Evolutionary conservation across 2,113 vertebrate genomes (phyloP).

Genomic region (Oostethus manadensis): DNA sequence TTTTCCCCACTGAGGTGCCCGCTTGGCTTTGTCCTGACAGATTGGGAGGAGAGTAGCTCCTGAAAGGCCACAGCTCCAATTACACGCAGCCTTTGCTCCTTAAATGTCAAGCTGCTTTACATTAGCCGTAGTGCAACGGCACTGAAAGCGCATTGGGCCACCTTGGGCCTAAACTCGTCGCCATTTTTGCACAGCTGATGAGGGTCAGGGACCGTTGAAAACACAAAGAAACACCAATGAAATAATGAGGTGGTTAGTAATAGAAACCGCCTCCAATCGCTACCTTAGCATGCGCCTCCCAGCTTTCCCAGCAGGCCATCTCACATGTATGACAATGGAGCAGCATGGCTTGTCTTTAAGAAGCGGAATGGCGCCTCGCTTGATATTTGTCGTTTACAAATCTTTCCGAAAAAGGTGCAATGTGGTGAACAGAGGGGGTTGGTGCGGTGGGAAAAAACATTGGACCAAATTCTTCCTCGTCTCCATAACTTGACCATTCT

Average conservation of each 20-base stretch:
- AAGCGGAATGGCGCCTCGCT: too few relatives aligned
- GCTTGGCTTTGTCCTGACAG: conserved; percentile 50
- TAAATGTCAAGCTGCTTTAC: conserved; percentile 74
- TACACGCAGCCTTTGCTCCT: conserved; percentile 55
- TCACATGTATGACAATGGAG: too few relatives aligned
- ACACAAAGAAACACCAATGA: neutral
- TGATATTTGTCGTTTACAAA: too few relatives aligned
- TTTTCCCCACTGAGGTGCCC: conserved; percentile 36
- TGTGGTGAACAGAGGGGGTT: too few relatives aligned
- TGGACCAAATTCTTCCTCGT: too few relatives aligned
- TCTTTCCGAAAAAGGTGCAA: too few relatives aligned
- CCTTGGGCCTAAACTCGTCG: conserved; percentile 43
- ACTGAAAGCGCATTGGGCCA: conserved; percentile 62
- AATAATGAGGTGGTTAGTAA: neutral
- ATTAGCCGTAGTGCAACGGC: conserved; percentile 62
- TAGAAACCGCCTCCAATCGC: too few relatives aligned
- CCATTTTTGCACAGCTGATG: neutral
- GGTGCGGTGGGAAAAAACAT: too few relatives aligned
- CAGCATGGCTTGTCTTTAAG: too few relatives aligned
- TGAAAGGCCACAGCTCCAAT: conserved; percentile 68
- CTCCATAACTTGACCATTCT: too few relatives aligned
- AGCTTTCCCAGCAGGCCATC: too few relatives aligned
- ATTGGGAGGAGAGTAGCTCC: conserved; percentile 46
- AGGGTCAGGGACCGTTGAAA: conserved; percentile 11
- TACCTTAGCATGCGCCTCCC: too few relatives aligned